These are phyloP conservation scores for Premnoplex brunnescens DNA, from an alignment of 2,797 vertebrate species.

Conservation along the genomic window DNA sequence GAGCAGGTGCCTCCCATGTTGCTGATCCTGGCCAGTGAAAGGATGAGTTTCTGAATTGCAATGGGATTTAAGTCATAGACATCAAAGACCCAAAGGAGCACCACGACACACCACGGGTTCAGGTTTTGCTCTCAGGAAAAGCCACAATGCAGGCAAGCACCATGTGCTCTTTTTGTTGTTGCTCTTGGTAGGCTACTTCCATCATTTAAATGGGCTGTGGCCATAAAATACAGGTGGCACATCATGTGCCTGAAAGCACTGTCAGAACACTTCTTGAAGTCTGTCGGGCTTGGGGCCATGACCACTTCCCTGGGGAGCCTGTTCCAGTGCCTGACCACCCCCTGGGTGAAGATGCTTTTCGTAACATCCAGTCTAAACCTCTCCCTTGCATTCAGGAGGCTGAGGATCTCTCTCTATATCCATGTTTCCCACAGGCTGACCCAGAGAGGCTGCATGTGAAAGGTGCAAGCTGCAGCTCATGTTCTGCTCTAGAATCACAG, in stretches of 20 bases:
- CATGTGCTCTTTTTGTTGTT: neutral
- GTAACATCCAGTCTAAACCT: neutral
- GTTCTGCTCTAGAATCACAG: neutral
- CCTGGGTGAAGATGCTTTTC: neutral
- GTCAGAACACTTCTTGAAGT: neutral
- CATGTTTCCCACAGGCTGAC: neutral
- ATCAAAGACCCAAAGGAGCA: neutral
- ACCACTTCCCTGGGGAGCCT: neutral
- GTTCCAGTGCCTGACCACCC: neutral
- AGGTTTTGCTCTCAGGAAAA: neutral
- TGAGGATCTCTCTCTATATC: neutral
- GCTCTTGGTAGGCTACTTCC: neutral
- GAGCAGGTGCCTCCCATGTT: neutral
- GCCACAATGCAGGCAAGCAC: accelerated
- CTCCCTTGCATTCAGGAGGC: neutral
- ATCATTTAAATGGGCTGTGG: neutral
- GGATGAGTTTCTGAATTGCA: neutral
- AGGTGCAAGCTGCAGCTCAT: neutral
- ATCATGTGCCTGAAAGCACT: neutral
- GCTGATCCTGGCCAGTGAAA: neutral
- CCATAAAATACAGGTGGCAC: neutral
- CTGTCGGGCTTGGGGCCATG: neutral
- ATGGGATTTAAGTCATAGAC: neutral
- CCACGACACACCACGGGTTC: accelerated
- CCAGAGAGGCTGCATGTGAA: neutral